Percentiles rank a stretch among this genome's conserved stretches.
These are phyloP conservation scores for Phainopepla nitens DNA, from an alignment of 2,113 vertebrate genomes.

Conservation along the genomic window DNA sequence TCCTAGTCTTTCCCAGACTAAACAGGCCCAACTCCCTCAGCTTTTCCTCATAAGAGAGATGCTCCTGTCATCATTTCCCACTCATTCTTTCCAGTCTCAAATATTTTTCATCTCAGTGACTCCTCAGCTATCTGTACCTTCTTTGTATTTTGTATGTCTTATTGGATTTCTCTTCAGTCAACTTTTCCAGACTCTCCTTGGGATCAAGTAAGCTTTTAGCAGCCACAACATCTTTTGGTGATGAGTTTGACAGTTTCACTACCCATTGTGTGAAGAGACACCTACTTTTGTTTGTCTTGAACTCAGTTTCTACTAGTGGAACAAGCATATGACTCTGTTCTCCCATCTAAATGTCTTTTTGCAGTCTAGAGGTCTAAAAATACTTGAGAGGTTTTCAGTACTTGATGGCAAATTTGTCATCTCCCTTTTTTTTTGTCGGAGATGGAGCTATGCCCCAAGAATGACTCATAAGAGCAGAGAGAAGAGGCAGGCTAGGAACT, in stretches of 20 bases:
- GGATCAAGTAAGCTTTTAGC: background rate
- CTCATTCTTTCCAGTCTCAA: slow-evolving; percentile 18
- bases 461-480: background rate
- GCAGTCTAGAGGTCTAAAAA: background rate
- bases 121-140: slow-evolving; percentile 11
- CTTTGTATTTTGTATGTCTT: slow-evolving; percentile 12
- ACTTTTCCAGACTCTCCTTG: slow-evolving; percentile 27
- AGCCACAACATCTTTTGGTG: slow-evolving; percentile 18
- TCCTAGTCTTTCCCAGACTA: background rate
- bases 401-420: background rate
- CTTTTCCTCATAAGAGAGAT: background rate
- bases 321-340: background rate
- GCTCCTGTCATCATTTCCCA: background rate
- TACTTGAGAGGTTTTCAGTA: background rate
- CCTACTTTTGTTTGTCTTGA: slow-evolving; percentile 44
- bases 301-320: background rate
- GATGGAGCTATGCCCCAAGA: background rate
- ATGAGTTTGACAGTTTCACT: slow-evolving; percentile 10
- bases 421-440: background rate
- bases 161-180: background rate
- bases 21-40: background rate
- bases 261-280: slow-evolving; percentile 19
- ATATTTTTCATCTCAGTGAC: background rate
- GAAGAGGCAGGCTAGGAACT: background rate
- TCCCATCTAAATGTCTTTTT: background rate